A percentile compares a stretch with the other conserved stretches of the same genome.
Evolutionary conservation across 2,113 vertebrate genomes (phyloP).

Genomic region (Okapia johnstoni): DNA sequence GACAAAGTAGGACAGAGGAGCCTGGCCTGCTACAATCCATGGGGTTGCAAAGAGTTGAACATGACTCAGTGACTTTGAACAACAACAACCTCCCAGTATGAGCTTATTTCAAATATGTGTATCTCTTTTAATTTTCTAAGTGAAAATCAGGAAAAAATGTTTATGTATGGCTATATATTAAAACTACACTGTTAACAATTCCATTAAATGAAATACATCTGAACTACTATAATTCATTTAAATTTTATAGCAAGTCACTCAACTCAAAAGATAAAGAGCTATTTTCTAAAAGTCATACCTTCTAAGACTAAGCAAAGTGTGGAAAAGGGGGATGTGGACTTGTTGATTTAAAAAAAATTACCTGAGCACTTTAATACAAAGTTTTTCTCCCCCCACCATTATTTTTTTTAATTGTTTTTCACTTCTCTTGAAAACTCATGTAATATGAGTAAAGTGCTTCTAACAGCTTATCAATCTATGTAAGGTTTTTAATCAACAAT

Average conservation of each 20-base stretch:
- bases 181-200: background rate
- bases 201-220: slow-evolving; percentile 3
- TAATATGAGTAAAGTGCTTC: background rate
- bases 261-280: background rate
- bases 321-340: background rate
- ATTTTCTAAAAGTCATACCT: background rate
- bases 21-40: background rate
- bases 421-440: background rate
- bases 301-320: background rate
- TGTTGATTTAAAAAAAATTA: background rate
- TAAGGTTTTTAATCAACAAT: background rate
- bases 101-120: background rate
- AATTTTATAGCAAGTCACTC: background rate
- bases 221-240: background rate
- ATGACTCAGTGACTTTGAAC: background rate
- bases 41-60: background rate
- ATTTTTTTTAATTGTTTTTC: background rate
- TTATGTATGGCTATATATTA: background rate
- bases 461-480: background rate
- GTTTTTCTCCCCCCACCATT: background rate
- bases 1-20: background rate
- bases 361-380: background rate
- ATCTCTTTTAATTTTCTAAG: background rate
- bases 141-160: background rate
- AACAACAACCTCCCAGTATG: background rate